Conservation (phyloP, 2,888 invertebrate genomes). For the Phaonia tiefii region DNA sequence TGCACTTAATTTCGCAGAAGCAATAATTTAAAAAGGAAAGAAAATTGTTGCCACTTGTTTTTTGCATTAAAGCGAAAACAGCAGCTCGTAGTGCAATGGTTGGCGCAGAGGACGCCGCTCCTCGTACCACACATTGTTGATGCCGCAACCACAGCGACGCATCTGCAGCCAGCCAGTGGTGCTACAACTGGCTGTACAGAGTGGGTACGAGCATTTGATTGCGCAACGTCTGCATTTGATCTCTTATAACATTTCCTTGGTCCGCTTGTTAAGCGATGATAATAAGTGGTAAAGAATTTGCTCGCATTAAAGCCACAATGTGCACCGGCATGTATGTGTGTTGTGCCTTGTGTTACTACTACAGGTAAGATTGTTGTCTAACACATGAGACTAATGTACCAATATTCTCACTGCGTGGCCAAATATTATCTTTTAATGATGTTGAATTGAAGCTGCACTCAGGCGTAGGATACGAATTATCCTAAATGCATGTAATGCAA, state of each 20-base stretch:
- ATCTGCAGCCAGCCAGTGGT: conserved; percentile 8
- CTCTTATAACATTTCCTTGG: conserved; percentile 45
- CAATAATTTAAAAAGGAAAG: conserved; percentile 72
- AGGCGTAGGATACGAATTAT: too few species aligned
- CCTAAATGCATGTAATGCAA: too few species aligned
- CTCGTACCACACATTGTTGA: not conserved
- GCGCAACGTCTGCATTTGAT: not conserved
- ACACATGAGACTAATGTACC: too few species aligned
- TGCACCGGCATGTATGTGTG: too few species aligned
- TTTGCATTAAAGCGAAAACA: conserved; percentile 71
- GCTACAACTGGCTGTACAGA: conserved; percentile 13
- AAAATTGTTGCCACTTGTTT: conserved; percentile 77
- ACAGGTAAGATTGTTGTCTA: too few species aligned
- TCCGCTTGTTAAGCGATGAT: conserved; percentile 44
- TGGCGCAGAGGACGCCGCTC: not conserved
- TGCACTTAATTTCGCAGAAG: conserved; percentile 77
- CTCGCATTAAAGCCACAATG: conserved; percentile 28
- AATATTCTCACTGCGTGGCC: too few species aligned
- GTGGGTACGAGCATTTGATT: not conserved
- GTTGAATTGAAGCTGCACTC: too few species aligned
- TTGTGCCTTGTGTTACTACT: too few species aligned
- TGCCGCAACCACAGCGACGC: conserved; percentile 4
- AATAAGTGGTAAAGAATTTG: conserved; percentile 55
- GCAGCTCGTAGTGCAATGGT: conserved; percentile 21
- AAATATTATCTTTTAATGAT: too few species aligned